Evolutionary conservation across 1,140 invertebrate genomes (phyloP), one percentile per base, ranked within the genome.

Genomic region (Araneus ventricosus): DNA sequence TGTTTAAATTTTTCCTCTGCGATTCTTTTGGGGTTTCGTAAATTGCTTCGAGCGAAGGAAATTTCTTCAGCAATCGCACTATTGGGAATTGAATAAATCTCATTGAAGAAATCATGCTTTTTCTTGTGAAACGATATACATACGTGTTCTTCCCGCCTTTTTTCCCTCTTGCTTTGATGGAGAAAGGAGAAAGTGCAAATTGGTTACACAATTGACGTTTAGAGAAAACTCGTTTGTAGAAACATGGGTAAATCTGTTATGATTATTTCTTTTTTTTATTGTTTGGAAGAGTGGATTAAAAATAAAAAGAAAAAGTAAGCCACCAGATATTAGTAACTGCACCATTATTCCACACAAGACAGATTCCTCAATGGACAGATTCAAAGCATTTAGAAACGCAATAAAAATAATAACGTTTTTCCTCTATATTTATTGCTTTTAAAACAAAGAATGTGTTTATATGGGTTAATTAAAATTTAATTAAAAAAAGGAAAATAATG

Each of bases 1-100:
- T 88, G 87, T 88, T 88, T 88, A 70, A 88, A 88, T 88, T 88
- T 75, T 70, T 70, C 67, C 67, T 75, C 61, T 67, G 61, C n/a
- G 39, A 45, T 63, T 67, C 57, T 57, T 88, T 39, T 34, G 61
- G 87, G 87, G 87, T 88, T 57, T 75, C 75, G 37, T 63, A 88
- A 61, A 87, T 87, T 41, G 57, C 63, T 88, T 52, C 30, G 39
- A 45, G 63, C 34, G 61, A 34, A 88, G 87, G 34, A 30, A 70
- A 67, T 70, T 88, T 88, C 87, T 70, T n/a, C 27, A 30, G 61
- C 61, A 45, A 88, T 70, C 61, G 45, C 61, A 7, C 61, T 24
- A 75, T 41, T 22, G 67, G 63, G 37, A 87, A 61, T 52, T 27
- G 82, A 63, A 37, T 63, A 87, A 75, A 75, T 70, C 61, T 75